Percentiles rank a stretch among this genome's conserved stretches.
Conservation (phyloP, 1,140 invertebrate genomes). For the Ericerus pela region DNA sequence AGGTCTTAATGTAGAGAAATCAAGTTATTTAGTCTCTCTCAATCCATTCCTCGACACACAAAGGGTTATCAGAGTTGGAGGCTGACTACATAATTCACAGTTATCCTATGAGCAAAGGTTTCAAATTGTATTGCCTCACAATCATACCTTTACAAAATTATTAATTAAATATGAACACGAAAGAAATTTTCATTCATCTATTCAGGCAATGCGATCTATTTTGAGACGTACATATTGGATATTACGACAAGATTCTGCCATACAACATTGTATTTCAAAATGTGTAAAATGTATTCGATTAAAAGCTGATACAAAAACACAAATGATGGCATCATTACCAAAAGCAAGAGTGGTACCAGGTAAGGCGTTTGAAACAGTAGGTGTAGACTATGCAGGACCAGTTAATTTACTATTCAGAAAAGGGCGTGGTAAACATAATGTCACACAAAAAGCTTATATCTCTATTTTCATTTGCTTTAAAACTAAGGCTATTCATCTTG, state of each 20-base stretch:
- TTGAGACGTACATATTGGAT: slow-evolving; percentile 5
- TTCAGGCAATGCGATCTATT: neutral
- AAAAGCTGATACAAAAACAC: neutral
- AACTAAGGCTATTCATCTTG: slow-evolving; percentile 33
- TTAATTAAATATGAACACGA: slow-evolving; percentile 1
- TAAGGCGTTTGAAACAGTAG: neutral
- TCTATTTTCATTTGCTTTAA: slow-evolving; percentile 32
- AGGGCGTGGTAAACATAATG: too few relatives aligned
- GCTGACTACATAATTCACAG: neutral
- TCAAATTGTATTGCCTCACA: neutral
- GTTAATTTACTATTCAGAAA: too few relatives aligned
- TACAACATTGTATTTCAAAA: neutral
- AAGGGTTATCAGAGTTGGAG: neutral
- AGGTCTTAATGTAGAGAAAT: too few relatives aligned
- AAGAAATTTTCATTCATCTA: neutral
- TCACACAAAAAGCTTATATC: too few relatives aligned
- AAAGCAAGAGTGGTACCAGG: neutral
- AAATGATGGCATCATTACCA: neutral
- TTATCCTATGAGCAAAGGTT: neutral
- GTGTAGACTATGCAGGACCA: neutral
- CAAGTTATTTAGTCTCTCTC: too few relatives aligned
- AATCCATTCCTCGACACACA: slow-evolving; percentile 1
- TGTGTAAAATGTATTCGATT: slow-evolving; percentile 10
- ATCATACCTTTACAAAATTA: neutral
- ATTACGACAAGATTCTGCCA: neutral